Conservation (phyloP, 2,113 vertebrate species). For the Pandion haliaetus region DNA sequence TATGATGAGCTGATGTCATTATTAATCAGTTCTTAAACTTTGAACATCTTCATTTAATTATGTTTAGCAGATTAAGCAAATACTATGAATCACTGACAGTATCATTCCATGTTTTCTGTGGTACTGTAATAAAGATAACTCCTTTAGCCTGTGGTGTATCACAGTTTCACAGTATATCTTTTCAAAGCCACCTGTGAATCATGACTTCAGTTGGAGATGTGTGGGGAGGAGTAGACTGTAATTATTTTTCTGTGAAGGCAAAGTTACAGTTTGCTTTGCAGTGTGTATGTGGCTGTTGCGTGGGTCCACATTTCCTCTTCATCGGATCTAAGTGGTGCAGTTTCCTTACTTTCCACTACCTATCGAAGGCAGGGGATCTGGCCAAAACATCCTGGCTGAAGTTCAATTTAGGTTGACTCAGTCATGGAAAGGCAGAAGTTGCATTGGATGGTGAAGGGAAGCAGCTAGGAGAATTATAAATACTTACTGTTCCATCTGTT, state of each 20-base stretch:
- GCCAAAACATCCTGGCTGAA: not conserved
- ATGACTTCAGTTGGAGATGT: not conserved
- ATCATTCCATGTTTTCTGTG: not conserved
- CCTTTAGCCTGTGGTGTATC: not conserved
- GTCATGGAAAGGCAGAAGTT: not conserved
- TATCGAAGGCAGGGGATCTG: not conserved
- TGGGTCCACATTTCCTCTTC: not conserved
- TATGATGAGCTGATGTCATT: not conserved
- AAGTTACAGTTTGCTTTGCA: not conserved
- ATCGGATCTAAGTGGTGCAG: not conserved
- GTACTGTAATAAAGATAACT: not conserved
- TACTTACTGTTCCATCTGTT: not conserved
- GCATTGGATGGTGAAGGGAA: not conserved
- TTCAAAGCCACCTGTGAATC: not conserved
- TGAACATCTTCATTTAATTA: not conserved
- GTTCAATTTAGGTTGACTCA: not conserved
- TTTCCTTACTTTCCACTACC: not conserved
- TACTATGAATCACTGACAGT: not conserved
- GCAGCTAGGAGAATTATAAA: not conserved
- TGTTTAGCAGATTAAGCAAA: not conserved
- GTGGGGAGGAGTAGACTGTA: not conserved
- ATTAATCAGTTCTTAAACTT: not conserved
- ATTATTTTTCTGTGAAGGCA: not conserved
- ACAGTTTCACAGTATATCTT: not conserved
- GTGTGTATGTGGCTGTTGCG: not conserved